A percentile compares a stretch with the other conserved stretches of the same genome.
These are phyloP conservation scores for Eupeodes luniger DNA, from an alignment of 2,888 invertebrate genomes.

Conservation along the genomic window DNA sequence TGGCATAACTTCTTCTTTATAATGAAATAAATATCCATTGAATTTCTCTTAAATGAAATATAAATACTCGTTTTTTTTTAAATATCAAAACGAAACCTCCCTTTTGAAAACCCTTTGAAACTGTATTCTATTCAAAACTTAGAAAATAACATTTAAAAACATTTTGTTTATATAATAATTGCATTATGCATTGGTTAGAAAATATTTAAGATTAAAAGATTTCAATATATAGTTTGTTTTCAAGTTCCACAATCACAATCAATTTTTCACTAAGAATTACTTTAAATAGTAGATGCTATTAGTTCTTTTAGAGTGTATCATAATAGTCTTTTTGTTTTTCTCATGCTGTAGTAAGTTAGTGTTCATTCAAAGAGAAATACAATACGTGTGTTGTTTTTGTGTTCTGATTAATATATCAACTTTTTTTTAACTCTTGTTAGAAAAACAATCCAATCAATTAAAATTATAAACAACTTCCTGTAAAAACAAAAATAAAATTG, in stretches of 20 bases:
- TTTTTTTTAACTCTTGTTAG: constrained; percentile 8
- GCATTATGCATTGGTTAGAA: too few species aligned
- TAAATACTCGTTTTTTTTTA: too few species aligned
- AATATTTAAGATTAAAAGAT: too few species aligned
- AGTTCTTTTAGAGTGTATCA: background rate
- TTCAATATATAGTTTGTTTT: too few species aligned
- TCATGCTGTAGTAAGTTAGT: constrained; percentile 5
- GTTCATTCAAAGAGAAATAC: background rate
- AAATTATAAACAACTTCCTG: constrained; percentile 42
- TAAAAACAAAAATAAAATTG: constrained; percentile 75
- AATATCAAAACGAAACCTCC: too few species aligned
- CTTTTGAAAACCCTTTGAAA: too few species aligned
- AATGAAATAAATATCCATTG: too few species aligned
- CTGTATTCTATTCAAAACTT: too few species aligned
- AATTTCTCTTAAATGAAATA: too few species aligned
- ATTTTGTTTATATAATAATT: too few species aligned
- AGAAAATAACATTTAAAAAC: too few species aligned
- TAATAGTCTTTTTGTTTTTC: background rate
- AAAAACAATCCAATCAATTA: background rate
- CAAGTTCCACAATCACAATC: background rate
- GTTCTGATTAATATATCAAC: background rate
- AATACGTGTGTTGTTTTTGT: background rate
- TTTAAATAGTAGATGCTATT: background rate
- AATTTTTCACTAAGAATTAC: background rate
- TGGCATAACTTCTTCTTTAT: too few species aligned